Evolutionary conservation across 2,888 invertebrate genomes (phyloP).

Genomic region (Lithophane semibrunnea): DNA sequence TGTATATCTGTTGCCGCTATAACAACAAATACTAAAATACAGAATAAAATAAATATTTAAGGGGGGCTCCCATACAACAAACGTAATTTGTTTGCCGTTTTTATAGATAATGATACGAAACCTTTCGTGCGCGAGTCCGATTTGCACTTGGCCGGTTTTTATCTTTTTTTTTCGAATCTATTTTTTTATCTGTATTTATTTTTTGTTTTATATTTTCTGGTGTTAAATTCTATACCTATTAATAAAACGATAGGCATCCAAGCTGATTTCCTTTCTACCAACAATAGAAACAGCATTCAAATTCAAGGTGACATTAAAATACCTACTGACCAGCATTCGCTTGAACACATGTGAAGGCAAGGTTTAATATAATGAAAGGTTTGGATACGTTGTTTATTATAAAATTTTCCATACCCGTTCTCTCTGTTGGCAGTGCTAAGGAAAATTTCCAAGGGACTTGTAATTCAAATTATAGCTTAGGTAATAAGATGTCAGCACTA

Average conservation of each 20-base stretch:
- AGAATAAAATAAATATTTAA: too few species aligned
- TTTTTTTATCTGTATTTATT: too few species aligned
- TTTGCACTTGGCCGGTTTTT: too few species aligned
- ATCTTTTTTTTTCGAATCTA: too few species aligned
- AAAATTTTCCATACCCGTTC: conserved; percentile 45
- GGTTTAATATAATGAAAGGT: conserved; percentile 53
- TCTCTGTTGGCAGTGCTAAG: background rate
- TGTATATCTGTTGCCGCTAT: too few species aligned
- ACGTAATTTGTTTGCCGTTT: too few species aligned
- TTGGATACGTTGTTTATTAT: conserved; percentile 18
- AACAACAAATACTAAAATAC: too few species aligned
- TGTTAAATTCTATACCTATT: too few species aligned
- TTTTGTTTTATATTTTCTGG: too few species aligned
- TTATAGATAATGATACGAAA: too few species aligned
- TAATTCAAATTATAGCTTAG: conserved; percentile 40
- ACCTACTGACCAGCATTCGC: background rate
- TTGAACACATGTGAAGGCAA: conserved; percentile 14
- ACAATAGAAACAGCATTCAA: background rate
- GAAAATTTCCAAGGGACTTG: conserved; percentile 36
- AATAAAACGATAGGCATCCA: background rate
- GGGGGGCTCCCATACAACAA: too few species aligned
- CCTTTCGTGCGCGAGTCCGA: too few species aligned
- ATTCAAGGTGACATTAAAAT: background rate
- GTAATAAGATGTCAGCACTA: conserved; percentile 25
- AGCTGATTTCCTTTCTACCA: background rate